Percentiles rank a stretch among this genome's conserved stretches.
phyloP scores from a whole-genome alignment of 1,140 invertebrate genomes.

The Drosophila sp. region DNA sequence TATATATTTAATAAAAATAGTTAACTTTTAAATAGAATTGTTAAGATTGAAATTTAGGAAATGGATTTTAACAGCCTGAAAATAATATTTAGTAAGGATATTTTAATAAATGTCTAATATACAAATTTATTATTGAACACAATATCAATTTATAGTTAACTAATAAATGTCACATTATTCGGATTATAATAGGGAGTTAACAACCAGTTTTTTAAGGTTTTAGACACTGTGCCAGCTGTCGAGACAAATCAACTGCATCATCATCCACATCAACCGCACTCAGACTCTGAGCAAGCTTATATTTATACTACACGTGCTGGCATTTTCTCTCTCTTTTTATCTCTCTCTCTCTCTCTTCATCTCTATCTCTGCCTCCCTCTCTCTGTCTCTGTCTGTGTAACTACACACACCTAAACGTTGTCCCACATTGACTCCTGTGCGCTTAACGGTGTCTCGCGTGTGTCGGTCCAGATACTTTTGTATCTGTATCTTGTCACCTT shows the following conservation, averaged over 20 bases:
- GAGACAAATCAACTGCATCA: conserved; percentile 14
- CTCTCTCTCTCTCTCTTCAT: neutral
- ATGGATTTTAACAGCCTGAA: no score
- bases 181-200: neutral
- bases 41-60: no score
- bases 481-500: conserved; percentile 22
- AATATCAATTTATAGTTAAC: neutral
- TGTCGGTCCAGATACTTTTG: conserved; percentile 9
- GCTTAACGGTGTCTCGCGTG: conserved; percentile 29
- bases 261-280: conserved; percentile 17
- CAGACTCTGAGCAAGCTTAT: conserved; percentile 22
- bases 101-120: no score
- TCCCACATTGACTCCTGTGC: conserved; percentile 21
- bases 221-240: conserved; percentile 12
- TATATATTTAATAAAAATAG: no score
- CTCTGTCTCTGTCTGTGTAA: neutral
- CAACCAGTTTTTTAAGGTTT: neutral
- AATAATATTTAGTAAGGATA: no score
- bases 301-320: conserved; percentile 17
- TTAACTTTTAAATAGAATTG: no score
- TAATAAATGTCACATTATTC: neutral
- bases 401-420: conserved; percentile 9
- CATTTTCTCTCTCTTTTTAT: neutral
- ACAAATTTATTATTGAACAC: no score
- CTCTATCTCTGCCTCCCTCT: neutral